phyloP scores from a whole-genome alignment of 2,113 vertebrate species.

The Typhlomys cinereus region DNA sequence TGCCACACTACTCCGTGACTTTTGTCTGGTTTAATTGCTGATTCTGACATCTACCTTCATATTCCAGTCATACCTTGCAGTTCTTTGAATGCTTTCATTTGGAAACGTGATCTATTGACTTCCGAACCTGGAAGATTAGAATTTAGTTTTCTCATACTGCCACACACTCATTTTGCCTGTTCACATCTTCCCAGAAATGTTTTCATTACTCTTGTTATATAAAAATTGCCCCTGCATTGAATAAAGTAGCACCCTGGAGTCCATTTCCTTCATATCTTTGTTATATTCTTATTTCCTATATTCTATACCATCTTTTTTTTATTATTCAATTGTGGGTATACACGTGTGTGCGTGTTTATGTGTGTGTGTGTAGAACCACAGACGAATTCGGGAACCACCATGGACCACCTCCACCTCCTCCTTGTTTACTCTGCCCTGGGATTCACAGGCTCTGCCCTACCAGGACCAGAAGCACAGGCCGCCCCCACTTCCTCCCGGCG shows the following conservation, averaged over 20 bases:
- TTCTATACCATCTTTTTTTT: too few relatives aligned
- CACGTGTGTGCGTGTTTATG: too few relatives aligned
- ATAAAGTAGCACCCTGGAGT: neutral
- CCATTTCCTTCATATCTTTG: slow-evolving; percentile 34
- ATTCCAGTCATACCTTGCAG: neutral
- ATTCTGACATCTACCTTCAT: slow-evolving; percentile 1
- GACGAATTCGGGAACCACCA: too few relatives aligned
- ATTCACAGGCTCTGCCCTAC: too few relatives aligned
- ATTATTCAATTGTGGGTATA: too few relatives aligned
- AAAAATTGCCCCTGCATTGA: slow-evolving; percentile 29
- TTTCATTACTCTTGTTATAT: slow-evolving; percentile 35
- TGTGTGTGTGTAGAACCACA: too few relatives aligned
- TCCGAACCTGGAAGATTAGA: neutral
- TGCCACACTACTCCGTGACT: neutral
- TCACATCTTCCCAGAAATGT: neutral
- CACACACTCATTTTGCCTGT: neutral
- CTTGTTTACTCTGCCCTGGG: too few relatives aligned
- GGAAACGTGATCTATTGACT: slow-evolving; percentile 27
- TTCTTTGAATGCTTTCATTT: slow-evolving; percentile 53
- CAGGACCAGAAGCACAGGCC: too few relatives aligned
- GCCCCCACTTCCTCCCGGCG: too few relatives aligned
- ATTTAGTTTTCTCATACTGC: slow-evolving; percentile 34
- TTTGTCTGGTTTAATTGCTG: too few relatives aligned
- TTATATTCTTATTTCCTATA: slow-evolving; percentile 23
- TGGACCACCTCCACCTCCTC: too few relatives aligned